Evolutionary conservation across 2,113 vertebrate genomes (phyloP).

Genomic region (Thunnus maccoyii): DNA sequence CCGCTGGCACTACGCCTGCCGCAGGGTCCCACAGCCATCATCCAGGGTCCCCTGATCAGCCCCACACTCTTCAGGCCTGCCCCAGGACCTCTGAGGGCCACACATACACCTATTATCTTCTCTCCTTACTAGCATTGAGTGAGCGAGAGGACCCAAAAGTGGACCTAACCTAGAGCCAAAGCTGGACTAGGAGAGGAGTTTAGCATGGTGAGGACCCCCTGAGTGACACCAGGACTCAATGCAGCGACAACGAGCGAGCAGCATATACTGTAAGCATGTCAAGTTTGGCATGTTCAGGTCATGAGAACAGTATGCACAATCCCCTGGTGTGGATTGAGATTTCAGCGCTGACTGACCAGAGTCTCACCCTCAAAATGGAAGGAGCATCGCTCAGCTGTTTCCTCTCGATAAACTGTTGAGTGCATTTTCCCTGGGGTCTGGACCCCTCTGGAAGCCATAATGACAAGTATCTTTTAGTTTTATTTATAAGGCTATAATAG

Average conservation of each 20-base stretch:
- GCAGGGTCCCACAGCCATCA: slow-evolving; percentile 84
- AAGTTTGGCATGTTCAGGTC: slow-evolving; percentile 46
- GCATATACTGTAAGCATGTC: slow-evolving; percentile 18
- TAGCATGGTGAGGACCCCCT: slow-evolving; percentile 2
- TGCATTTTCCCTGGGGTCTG: slow-evolving; percentile 65
- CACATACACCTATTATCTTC: slow-evolving; percentile 91
- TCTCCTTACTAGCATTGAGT: slow-evolving; percentile 88
- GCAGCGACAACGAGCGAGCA: slow-evolving; percentile 25
- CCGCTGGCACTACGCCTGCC: slow-evolving; percentile 88
- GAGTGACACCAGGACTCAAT: slow-evolving; percentile 46
- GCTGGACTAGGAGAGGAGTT: slow-evolving; percentile 10
- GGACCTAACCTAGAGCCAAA: slow-evolving; percentile 31
- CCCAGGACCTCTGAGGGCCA: slow-evolving; percentile 87
- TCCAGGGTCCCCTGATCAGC: slow-evolving; percentile 91
- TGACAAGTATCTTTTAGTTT: slow-evolving; percentile 52
- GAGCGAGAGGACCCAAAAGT: slow-evolving; percentile 4
- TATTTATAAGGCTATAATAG: slow-evolving; percentile 68
- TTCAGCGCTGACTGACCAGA: slow-evolving; percentile 41
- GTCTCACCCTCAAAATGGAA: slow-evolving; percentile 22
- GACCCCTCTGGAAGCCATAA: slow-evolving; percentile 76
- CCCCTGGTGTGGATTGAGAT: slow-evolving; percentile 43
- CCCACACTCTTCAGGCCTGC: slow-evolving; percentile 93
- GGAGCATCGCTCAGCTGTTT: slow-evolving; percentile 64
- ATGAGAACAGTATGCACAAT: slow-evolving; percentile 46
- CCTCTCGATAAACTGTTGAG: slow-evolving; percentile 56